A percentile compares a stretch with the other conserved stretches of the same genome.
These are phyloP conservation scores for Drosophila infuscata DNA, from an alignment of 2,888 invertebrate species.

Conservation along the genomic window DNA sequence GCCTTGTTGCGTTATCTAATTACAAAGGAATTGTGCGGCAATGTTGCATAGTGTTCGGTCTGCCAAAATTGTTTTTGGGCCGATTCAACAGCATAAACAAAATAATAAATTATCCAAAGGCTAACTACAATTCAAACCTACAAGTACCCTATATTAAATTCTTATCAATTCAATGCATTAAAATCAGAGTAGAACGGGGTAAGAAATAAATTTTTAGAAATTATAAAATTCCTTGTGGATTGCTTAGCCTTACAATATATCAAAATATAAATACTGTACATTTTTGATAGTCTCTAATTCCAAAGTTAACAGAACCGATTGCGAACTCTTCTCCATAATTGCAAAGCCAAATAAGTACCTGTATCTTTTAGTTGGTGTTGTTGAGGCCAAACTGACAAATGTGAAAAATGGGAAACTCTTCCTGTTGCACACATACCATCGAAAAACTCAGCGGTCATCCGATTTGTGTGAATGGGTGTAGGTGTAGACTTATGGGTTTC, in stretches of 20 bases:
- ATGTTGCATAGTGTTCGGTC: conserved; percentile 62
- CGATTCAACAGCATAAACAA: conserved; percentile 30
- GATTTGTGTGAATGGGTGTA: conserved; percentile 31
- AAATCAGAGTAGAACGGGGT: neutral
- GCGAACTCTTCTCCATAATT: neutral
- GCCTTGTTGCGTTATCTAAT: conserved; percentile 79
- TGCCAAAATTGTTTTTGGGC: conserved; percentile 55
- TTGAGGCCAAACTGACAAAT: neutral
- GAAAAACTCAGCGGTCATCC: conserved; percentile 42
- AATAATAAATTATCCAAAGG: conserved; percentile 51
- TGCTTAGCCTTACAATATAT: no score
- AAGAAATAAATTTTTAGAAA: neutral
- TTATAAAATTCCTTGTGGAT: neutral
- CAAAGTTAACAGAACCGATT: neutral
- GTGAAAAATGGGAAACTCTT: conserved; percentile 1
- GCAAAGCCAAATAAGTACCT: no score
- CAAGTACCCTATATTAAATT: conserved; percentile 3
- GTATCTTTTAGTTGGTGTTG: neutral
- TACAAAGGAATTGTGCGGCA: conserved; percentile 79
- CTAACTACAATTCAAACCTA: neutral
- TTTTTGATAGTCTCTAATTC: no score
- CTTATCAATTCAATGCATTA: neutral
- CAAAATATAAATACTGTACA: no score
- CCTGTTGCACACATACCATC: conserved; percentile 7
- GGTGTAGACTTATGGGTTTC: conserved; percentile 19